Evolutionary conservation across 2,888 invertebrate genomes (phyloP).

Genomic region (Hirtodrosophila confusa): DNA sequence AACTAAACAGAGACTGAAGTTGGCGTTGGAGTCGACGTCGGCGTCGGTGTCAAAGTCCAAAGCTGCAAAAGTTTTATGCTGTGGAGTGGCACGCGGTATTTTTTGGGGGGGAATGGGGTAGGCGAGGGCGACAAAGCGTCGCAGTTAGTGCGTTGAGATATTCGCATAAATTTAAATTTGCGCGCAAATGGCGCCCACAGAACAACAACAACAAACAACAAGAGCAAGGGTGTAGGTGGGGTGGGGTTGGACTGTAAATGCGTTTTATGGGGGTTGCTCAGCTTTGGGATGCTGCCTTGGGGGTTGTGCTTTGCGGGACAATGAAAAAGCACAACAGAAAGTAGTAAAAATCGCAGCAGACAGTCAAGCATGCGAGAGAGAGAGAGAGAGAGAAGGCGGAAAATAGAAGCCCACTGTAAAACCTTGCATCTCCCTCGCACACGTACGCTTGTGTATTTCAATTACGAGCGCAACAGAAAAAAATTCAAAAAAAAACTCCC

Average conservation of each 20-base stretch:
- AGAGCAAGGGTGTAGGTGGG: neutral
- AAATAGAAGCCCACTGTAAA: slow-evolving; percentile 19
- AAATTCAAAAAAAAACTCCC: slow-evolving; percentile 30
- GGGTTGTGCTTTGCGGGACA: slow-evolving; percentile 34
- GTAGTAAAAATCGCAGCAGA: slow-evolving; percentile 68
- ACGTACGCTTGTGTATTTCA: slow-evolving; percentile 30
- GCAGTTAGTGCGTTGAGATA: slow-evolving; percentile 67
- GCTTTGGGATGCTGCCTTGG: slow-evolving; percentile 52
- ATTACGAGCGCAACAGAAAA: slow-evolving; percentile 25
- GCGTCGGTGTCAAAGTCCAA: slow-evolving; percentile 61
- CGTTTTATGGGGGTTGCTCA: slow-evolving; percentile 72
- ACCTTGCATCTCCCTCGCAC: slow-evolving; percentile 29
- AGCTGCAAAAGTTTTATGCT: slow-evolving; percentile 63
- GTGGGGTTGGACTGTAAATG: slow-evolving; percentile 46
- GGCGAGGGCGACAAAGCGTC: slow-evolving; percentile 44
- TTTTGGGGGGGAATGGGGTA: neutral
- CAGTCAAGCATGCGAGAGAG: slow-evolving; percentile 29
- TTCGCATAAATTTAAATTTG: slow-evolving; percentile 78
- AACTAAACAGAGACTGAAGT: slow-evolving; percentile 37
- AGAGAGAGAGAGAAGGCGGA: slow-evolving; percentile 3
- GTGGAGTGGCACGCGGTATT: neutral
- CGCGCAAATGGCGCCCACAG: slow-evolving; percentile 65
- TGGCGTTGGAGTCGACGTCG: slow-evolving; percentile 16
- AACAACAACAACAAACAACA: slow-evolving; percentile 15
- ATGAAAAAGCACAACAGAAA: slow-evolving; percentile 49